Conservation (phyloP, 2,113 vertebrate species). For the Promerops cafer region DNA sequence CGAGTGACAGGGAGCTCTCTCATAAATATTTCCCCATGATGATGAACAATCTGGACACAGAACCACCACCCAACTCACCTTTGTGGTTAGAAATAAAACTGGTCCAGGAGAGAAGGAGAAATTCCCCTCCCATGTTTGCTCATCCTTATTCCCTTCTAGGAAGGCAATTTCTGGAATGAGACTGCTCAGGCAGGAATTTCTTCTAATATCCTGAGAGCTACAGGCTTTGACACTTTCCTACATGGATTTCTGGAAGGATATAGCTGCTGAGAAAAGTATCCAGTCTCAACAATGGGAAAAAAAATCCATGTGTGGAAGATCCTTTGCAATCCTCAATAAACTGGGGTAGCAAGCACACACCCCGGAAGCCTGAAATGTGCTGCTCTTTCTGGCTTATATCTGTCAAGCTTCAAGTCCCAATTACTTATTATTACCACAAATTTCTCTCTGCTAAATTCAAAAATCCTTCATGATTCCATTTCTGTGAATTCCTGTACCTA, state of each 20-base stretch:
- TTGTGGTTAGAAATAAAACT: neutral
- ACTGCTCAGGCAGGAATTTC: neutral
- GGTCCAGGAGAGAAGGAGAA: neutral
- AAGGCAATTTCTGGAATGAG: neutral
- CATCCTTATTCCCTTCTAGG: neutral
- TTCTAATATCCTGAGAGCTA: neutral
- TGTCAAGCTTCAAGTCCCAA: neutral
- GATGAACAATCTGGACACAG: neutral
- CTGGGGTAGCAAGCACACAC: neutral
- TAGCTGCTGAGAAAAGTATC: neutral
- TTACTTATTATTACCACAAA: neutral
- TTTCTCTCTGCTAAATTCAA: neutral
- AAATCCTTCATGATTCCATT: neutral
- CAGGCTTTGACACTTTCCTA: neutral
- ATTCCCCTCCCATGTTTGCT: neutral
- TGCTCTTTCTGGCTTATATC: neutral
- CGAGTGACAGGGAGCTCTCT: neutral
- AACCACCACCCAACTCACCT: neutral
- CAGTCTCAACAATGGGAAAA: neutral
- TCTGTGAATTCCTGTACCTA: fast-evolving
- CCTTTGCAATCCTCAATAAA: neutral
- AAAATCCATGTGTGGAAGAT: neutral
- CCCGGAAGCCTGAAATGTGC: neutral
- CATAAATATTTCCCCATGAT: neutral
- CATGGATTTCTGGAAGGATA: neutral